Base-by-base conservation (phyloP, 2,113 vertebrate genomes). In the Sterrhoptilus dennistouni region DNA sequence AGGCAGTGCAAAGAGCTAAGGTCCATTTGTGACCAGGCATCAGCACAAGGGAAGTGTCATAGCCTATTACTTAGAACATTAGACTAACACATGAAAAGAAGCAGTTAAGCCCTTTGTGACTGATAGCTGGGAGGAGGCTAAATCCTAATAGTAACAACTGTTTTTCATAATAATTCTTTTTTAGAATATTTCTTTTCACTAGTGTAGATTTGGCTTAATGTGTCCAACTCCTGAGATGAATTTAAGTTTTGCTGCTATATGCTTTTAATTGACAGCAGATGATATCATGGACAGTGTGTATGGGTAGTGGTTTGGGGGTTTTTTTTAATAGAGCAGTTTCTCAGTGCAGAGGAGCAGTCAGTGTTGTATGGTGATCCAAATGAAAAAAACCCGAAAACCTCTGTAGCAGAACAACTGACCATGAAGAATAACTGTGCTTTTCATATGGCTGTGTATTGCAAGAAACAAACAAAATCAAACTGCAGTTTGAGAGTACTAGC, bases 241-340 rank as follows among this genome's bases (percentile, higher is more conserved):
- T 82, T 84, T 89, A 83, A 59, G 54, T 68, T 90, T 52, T 63
- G 36, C 70, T 91, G 49, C 50, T 31, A 22, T 74, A 42, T 88
- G n/a, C 28, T 92, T 92, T 78, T 92, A 92, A 61, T 14, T 77
- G 56, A 87, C 89, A 84, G 47, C 87, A 92, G 79, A 74, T 74
- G 27, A 45, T 71, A 15, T 82, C 33, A 64, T 1, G 5, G n/a
- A 35, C 8, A 35, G 52, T 9, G 3, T 64, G 22, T 65, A 63
- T 64, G 59, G 23, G 13, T 90, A 87, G 64, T 54, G 56, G 23
- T 56, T 91, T 66, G 50, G 9, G 5, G 0, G 7, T 4, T 68
- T 66, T 4, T 94, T 86, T 88, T 80, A 14, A 36, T 16, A n/a
- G 27, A 50, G 40, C 28, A 65, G 36, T 85, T 92, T 95, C 50